phyloP scores from a whole-genome alignment of 2,888 invertebrate genomes.

The Vandiemenella viatica region DNA sequence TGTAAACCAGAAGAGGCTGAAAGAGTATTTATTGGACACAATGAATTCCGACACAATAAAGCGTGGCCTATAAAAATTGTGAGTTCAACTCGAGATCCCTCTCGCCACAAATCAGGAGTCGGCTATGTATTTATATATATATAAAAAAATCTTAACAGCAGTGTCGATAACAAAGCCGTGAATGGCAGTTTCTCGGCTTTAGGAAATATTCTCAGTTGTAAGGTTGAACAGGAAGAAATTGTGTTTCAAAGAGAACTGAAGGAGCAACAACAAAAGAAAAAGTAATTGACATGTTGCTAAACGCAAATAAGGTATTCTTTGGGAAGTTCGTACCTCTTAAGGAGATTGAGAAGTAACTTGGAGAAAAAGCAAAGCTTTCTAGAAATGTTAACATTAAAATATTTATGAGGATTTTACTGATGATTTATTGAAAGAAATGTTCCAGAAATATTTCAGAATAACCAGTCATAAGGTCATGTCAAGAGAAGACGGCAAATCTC shows the following conservation, averaged over 20 bases:
- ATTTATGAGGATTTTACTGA: slow-evolving; percentile 91
- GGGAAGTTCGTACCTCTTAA: slow-evolving; percentile 96
- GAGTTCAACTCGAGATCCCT: slow-evolving; percentile 99
- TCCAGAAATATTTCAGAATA: slow-evolving; percentile 82
- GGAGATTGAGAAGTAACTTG: slow-evolving; percentile 94
- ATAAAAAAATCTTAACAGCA: slow-evolving; percentile 97
- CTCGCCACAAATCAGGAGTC: slow-evolving; percentile 92
- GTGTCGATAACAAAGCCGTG: slow-evolving; percentile 98
- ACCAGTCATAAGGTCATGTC: slow-evolving; percentile 79
- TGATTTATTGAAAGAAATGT: slow-evolving; percentile 76
- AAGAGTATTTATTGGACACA: slow-evolving; percentile 92
- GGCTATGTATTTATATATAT: slow-evolving; percentile 99
- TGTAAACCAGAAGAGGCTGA: slow-evolving; percentile 99
- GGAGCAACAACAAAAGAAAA: slow-evolving; percentile 94
- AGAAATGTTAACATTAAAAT: slow-evolving; percentile 99
- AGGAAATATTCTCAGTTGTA: slow-evolving; percentile 96
- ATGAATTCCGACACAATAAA: slow-evolving; percentile 99
- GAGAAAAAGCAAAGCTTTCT: slow-evolving; percentile 90
- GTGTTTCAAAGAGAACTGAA: slow-evolving; percentile 90
- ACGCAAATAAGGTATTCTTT: slow-evolving; percentile 93
- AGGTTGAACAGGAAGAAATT: slow-evolving; percentile 93
- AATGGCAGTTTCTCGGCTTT: slow-evolving; percentile 98
- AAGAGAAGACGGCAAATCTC: slow-evolving; percentile 84
- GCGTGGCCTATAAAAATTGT: slow-evolving; percentile 95
- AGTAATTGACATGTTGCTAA: slow-evolving; percentile 96